A percentile compares a stretch with the other conserved stretches of the same genome.
Conservation (phyloP, 2,797 vertebrate species). For the Sylvilagus floridanus region DNA sequence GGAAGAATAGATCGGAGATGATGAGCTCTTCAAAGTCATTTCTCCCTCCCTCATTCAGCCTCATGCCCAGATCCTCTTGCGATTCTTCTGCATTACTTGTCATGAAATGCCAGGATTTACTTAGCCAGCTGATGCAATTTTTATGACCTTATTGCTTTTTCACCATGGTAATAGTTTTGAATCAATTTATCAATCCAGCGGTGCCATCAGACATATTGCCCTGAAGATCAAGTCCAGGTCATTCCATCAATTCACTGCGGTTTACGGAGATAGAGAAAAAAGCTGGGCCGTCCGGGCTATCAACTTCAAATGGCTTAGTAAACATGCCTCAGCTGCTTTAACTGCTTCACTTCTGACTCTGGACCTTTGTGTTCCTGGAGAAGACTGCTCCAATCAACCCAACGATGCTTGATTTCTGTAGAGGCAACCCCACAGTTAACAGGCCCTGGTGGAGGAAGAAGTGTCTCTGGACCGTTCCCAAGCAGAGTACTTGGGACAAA, state of each 20-base stretch:
- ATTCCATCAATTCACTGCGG: constrained; percentile 98
- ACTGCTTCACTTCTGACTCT: constrained; percentile 91
- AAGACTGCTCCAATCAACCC: constrained; percentile 66
- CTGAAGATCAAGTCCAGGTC: constrained; percentile 99
- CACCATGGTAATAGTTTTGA: constrained; percentile 99
- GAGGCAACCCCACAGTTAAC: background rate
- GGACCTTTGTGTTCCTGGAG: constrained; percentile 72
- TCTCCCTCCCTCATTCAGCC: constrained; percentile 98
- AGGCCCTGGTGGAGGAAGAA: background rate
- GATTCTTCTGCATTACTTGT: constrained; percentile 91
- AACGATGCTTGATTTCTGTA: background rate
- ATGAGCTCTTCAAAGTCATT: constrained; percentile 99
- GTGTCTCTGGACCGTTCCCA: background rate
- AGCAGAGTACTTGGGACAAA: background rate
- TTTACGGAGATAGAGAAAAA: constrained; percentile 94
- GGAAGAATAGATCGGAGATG: constrained; percentile 99
- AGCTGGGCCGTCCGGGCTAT: constrained; percentile 87
- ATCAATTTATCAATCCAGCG: constrained; percentile 99
- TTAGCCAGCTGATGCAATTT: constrained; percentile 99
- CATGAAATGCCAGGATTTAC: constrained; percentile 99
- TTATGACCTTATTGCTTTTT: constrained; percentile 99
- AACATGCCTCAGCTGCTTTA: constrained; percentile 93
- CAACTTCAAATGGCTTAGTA: constrained; percentile 95
- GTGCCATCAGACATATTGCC: constrained; percentile 98
- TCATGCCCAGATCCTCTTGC: constrained; percentile 94